Percentiles rank a stretch among this genome's conserved stretches.
Conservation (phyloP, 2,888 invertebrate genomes). For the Phyto melanocephala region DNA sequence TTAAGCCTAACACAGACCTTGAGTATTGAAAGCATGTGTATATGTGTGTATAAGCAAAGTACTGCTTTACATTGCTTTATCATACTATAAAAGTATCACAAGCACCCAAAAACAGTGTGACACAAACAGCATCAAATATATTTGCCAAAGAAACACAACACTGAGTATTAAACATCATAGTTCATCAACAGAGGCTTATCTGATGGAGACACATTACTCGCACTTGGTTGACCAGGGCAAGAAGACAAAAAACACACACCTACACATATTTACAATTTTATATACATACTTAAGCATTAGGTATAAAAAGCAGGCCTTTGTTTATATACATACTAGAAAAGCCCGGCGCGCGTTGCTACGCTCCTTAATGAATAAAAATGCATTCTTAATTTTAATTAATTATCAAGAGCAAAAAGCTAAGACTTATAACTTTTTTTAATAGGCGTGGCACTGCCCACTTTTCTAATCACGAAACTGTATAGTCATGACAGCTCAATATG, state of each 20-base stretch:
- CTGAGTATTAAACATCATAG: slow-evolving; percentile 55
- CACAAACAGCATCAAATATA: slow-evolving; percentile 30
- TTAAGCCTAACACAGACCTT: slow-evolving; percentile 36
- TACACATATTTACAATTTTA: neutral
- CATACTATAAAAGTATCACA: neutral
- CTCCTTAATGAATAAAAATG: no score
- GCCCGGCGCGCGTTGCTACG: no score
- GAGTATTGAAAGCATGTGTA: neutral
- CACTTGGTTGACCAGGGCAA: slow-evolving; percentile 68
- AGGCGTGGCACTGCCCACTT: no score
- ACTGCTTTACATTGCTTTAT: slow-evolving; percentile 42
- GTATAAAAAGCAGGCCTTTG: slow-evolving; percentile 38
- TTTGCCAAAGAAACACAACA: slow-evolving; percentile 15
- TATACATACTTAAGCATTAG: slow-evolving; percentile 4
- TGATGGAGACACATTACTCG: slow-evolving; percentile 72
- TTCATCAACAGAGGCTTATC: slow-evolving; percentile 67
- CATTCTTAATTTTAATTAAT: no score
- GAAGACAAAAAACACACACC: neutral
- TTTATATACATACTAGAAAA: slow-evolving; percentile 1
- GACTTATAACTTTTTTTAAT: no score
- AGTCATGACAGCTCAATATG: no score
- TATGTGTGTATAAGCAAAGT: neutral
- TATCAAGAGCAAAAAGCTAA: no score
- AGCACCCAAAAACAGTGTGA: slow-evolving; percentile 7
- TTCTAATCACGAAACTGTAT: no score